These are phyloP conservation scores for Drosophila ambigua DNA, from an alignment of 1,140 invertebrate species.

Conservation along the genomic window DNA sequence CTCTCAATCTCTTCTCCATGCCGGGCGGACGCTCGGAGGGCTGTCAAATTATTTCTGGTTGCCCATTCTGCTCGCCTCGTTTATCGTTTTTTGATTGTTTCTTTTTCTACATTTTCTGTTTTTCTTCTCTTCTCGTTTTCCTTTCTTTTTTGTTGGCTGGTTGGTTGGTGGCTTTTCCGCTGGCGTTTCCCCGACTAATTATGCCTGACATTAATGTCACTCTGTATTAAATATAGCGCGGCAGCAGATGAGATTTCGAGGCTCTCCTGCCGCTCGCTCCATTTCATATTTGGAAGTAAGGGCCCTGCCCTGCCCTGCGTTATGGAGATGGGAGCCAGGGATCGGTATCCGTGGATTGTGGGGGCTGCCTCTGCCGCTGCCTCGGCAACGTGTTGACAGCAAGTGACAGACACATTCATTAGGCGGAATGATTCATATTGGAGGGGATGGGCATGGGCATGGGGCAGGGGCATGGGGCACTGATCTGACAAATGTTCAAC, in stretches of 20 bases:
- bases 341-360: constrained; percentile 27
- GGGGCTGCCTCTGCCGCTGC: constrained; percentile 23
- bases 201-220: constrained; percentile 79
- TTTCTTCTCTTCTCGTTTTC: constrained; percentile 39
- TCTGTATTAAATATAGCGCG: constrained; percentile 78
- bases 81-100: constrained; percentile 79
- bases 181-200: constrained; percentile 68
- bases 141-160: background rate
- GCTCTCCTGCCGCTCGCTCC: constrained; percentile 46
- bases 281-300: constrained; percentile 74
- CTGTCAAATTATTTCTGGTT: constrained; percentile 77
- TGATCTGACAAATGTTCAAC: constrained; percentile 58
- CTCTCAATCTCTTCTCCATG: constrained; percentile 6
- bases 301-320: constrained; percentile 18
- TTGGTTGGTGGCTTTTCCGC: constrained; percentile 30
- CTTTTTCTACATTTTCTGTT: constrained; percentile 36
- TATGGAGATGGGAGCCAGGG: constrained; percentile 12
- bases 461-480: background rate
- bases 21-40: background rate
- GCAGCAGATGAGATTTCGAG: constrained; percentile 15
- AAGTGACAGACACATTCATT: constrained; percentile 81
- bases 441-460: constrained; percentile 13
- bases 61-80: constrained; percentile 49
- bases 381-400: constrained; percentile 78
- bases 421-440: constrained; percentile 76